Conservation (phyloP, 2,113 vertebrate species). For the Atrichornis clamosus region DNA sequence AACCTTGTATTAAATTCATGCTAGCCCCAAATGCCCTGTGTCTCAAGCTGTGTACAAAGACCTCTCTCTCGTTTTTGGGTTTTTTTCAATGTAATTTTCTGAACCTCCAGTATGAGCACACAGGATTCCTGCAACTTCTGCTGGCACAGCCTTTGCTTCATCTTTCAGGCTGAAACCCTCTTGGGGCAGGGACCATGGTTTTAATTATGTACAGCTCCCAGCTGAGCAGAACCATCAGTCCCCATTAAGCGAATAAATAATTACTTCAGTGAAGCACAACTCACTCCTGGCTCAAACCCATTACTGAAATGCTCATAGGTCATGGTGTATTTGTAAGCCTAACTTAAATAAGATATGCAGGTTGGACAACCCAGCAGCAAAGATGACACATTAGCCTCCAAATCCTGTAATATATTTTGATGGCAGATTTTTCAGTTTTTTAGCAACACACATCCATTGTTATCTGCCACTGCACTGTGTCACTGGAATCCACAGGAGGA, state of each 20-base stretch:
- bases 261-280: slow-evolving; percentile 48
- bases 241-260: slow-evolving; percentile 59
- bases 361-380: not conserved
- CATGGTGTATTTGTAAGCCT: not conserved
- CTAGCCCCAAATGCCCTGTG: not conserved
- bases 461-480: not conserved
- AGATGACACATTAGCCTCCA: not conserved
- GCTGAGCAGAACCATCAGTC: slow-evolving; percentile 41
- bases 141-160: slow-evolving; percentile 15
- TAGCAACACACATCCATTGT: not conserved
- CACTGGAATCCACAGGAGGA: not conserved
- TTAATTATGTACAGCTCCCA: slow-evolving; percentile 59
- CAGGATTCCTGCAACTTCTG: not conserved
- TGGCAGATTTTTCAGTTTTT: not conserved
- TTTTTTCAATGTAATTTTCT: not conserved
- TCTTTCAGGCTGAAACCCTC: slow-evolving; percentile 42
- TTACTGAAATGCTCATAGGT: not conserved
- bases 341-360: not conserved
- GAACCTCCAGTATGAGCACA: not conserved
- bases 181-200: slow-evolving; percentile 32
- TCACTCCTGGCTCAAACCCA: slow-evolving; percentile 39
- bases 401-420: not conserved
- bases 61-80: not conserved
- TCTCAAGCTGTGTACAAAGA: not conserved
- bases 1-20: not conserved